Evolutionary conservation across 2,113 vertebrate species (phyloP).

Genomic region (Papio anubis): DNA sequence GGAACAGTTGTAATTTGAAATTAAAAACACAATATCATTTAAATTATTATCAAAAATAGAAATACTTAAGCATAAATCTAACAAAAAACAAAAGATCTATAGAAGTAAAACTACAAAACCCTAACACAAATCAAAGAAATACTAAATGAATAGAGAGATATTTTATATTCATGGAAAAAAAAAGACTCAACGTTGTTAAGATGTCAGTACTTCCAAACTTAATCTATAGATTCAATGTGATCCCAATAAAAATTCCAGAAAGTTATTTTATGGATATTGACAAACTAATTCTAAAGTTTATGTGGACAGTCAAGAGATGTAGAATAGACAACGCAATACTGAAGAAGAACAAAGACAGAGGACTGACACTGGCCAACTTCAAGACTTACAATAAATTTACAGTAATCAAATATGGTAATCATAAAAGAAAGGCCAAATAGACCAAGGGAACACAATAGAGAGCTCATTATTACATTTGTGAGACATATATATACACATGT

Average conservation of each 20-base stretch:
- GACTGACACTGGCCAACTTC: background rate
- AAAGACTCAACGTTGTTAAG: background rate
- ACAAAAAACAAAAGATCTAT: background rate
- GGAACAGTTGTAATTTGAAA: background rate
- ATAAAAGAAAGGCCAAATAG: background rate
- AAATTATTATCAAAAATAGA: background rate
- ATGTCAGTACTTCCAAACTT: background rate
- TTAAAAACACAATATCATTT: background rate
- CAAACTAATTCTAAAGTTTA: background rate
- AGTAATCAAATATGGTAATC: background rate
- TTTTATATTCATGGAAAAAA: background rate
- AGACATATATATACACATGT: too few relatives aligned
- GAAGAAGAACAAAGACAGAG: background rate
- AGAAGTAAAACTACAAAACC: background rate
- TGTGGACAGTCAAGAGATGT: background rate
- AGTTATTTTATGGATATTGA: background rate
- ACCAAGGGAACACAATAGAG: background rate
- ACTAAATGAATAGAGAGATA: background rate
- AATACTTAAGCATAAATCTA: background rate
- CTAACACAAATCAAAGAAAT: background rate
- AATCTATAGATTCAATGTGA: background rate
- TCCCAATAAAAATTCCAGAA: background rate
- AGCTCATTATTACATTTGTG: background rate
- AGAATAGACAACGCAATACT: background rate
- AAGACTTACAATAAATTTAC: background rate